phyloP scores from a whole-genome alignment of 2,888 invertebrate genomes.

The Andrena marginata region DNA sequence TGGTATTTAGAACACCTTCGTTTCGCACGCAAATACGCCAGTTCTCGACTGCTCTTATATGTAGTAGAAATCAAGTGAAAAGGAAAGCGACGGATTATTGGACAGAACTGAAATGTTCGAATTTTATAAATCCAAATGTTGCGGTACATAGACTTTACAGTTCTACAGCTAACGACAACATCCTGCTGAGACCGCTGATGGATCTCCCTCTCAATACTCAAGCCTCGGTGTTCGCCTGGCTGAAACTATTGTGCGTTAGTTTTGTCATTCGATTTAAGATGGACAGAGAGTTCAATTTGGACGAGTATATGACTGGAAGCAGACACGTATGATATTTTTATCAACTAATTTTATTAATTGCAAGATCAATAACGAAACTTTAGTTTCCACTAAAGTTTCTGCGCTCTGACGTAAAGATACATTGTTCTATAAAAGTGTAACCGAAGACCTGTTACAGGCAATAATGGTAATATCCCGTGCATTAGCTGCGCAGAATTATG shows the following conservation, averaged over 20 bases:
- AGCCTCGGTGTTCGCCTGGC: neutral
- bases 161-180: neutral
- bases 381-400: neutral
- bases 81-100: neutral
- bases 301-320: neutral
- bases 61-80: neutral
- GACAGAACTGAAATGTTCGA: neutral
- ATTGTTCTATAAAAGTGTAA: neutral
- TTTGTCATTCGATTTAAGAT: neutral
- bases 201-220: constrained; percentile 1
- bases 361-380: neutral
- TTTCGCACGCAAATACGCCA: constrained; percentile 12
- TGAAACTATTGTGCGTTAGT: neutral
- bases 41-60: neutral
- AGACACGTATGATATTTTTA: constrained; percentile 6
- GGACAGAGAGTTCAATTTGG: neutral
- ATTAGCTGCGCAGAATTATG: constrained; percentile 84
- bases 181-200: constrained; percentile 38
- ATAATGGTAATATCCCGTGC: constrained; percentile 82
- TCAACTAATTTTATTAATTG: neutral
- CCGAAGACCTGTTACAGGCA: constrained; percentile 81
- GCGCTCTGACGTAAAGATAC: neutral
- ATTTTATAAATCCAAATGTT: constrained; percentile 7
- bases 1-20: constrained; percentile 11
- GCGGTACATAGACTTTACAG: constrained; percentile 4